Base-by-base conservation (phyloP, 2,113 vertebrate species). In the Triplophysa rosa region DNA sequence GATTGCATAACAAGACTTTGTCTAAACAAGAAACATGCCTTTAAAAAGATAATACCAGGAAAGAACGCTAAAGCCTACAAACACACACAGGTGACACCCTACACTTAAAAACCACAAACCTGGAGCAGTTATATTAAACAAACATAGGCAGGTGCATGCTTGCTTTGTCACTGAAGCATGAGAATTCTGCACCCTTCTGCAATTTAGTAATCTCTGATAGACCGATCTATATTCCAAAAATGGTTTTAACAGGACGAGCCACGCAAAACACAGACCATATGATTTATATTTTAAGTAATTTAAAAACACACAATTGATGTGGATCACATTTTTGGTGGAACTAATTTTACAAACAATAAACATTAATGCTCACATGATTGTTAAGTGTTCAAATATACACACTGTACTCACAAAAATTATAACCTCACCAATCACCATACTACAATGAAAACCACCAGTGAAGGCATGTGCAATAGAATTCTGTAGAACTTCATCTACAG, bases 21-120 rank as follows among this genome's bases (percentile, higher is more conserved):
- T 4, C 9, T 58, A 21, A 2, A 64, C 10, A 52, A 62, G 4
- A 76, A 52, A 47, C 16, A 49, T 49, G 17, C 21, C 13, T 62
- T 47, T n/a, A n/a, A 45, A 62, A 62, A 74, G 26, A 74, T 4
- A 45, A 74, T 45, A 62, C 3, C 37, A 56, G 54, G n/a, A 59
- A 58, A 17, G 40, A 73, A 52, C 17, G 14, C 29, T 9, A 59
- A 17, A 49, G 21, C 45, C 21, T 40, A 66, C 69, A 13, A 10
- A 42, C 12, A 16, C 10, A 16, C 24, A 26, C 58, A 74, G 58
- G 37, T 74, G 58, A 26, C 21, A 24, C 37, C 12, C 8, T 10
- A 13, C 10, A 8, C 2, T 9, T 0, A 63, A 76, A 49, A 33
- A 65, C 24, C 45, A 76, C 72, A 75, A 75, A 75, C 58, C 40